These are phyloP conservation scores for Masnerella sp. DNA, from an alignment of 2,888 invertebrate species.

Conservation along the genomic window DNA sequence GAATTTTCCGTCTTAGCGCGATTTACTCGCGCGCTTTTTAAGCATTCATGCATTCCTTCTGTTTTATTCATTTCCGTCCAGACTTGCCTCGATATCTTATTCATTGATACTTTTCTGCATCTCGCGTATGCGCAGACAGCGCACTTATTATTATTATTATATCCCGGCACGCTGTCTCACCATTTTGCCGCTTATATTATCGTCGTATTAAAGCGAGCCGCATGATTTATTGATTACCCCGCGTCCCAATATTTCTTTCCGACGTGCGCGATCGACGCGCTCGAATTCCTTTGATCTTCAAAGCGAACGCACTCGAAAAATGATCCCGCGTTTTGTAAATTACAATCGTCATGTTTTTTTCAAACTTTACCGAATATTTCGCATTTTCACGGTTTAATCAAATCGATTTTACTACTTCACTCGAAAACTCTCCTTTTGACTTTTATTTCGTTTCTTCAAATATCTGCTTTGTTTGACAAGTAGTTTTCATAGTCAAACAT, in stretches of 20 bases:
- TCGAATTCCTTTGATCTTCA: slow-evolving; percentile 28
- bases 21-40: slow-evolving; percentile 51
- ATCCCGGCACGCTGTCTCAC: slow-evolving; percentile 26
- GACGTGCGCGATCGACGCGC: slow-evolving; percentile 14
- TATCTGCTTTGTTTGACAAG: too few relatives aligned
- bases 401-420: too few relatives aligned
- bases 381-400: neutral
- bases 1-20: slow-evolving; percentile 49
- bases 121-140: slow-evolving; percentile 35
- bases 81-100: slow-evolving; percentile 59
- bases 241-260: slow-evolving; percentile 35
- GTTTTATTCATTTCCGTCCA: slow-evolving; percentile 62
- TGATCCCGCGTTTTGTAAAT: slow-evolving; percentile 13
- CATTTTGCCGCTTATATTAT: slow-evolving; percentile 46
- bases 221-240: slow-evolving; percentile 54
- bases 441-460: too few relatives aligned
- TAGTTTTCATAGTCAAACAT: too few relatives aligned
- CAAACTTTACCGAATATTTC: neutral
- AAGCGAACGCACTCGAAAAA: slow-evolving; percentile 27
- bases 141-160: slow-evolving; percentile 54
- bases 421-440: too few relatives aligned
- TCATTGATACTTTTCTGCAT: slow-evolving; percentile 62
- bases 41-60: slow-evolving; percentile 62
- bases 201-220: slow-evolving; percentile 34
- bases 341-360: neutral